A percentile compares a stretch with the other conserved stretches of the same genome.
These are phyloP conservation scores for Aphelocoma californica DNA, from an alignment of 2,797 vertebrate species.

Conservation along the genomic window DNA sequence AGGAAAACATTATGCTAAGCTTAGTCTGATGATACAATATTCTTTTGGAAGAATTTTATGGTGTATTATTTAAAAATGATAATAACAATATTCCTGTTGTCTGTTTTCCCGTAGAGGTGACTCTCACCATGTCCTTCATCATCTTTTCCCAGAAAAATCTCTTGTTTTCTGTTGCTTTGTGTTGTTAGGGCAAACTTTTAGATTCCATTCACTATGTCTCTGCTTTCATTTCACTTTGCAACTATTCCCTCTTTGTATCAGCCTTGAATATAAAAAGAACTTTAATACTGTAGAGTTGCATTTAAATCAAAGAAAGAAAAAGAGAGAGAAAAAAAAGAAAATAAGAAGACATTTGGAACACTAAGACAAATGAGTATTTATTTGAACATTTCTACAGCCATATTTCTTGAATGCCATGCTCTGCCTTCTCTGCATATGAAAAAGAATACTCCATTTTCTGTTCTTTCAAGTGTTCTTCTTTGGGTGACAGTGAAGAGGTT, in stretches of 20 bases:
- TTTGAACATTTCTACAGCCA: background rate
- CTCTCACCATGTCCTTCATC: background rate
- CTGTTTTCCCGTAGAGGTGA: background rate
- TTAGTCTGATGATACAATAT: background rate
- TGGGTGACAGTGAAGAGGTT: background rate
- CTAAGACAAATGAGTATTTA: background rate
- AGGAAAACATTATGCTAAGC: background rate
- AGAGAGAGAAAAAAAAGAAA: accelerated
- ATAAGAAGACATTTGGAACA: background rate
- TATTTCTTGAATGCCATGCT: background rate
- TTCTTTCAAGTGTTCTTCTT: background rate
- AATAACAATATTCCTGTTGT: background rate
- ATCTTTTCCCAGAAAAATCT: background rate
- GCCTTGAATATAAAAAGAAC: background rate
- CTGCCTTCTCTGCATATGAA: background rate
- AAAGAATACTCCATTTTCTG: background rate
- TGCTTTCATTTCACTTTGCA: background rate
- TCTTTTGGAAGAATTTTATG: background rate
- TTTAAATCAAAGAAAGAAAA: background rate
- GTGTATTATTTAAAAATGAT: background rate
- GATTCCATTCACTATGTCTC: background rate
- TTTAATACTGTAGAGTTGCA: background rate
- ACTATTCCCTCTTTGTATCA: background rate
- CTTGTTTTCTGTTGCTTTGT: background rate
- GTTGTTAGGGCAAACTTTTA: background rate